Base-by-base conservation (phyloP, 2,113 vertebrate species). In the Pituophis catenifer region DNA sequence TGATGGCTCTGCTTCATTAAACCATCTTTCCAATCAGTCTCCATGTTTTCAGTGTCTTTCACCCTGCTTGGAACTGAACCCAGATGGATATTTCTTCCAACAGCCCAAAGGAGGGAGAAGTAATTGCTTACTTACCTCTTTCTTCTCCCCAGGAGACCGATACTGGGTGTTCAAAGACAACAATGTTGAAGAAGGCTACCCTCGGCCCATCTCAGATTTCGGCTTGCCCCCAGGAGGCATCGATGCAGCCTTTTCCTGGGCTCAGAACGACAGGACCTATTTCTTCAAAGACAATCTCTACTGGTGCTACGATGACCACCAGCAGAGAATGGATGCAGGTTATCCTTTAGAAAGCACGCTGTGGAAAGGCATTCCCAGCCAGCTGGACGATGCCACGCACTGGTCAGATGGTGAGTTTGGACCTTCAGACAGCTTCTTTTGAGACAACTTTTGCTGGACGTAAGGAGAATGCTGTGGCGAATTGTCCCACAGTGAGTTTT, bases 91-190 rank as follows among this genome's bases (percentile, higher is more conserved):
- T 54, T 54, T 54, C 53, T 54, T 54, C 53, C 53, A 54, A 54
- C 53, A 54, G 70, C 15, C 29, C n/a, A 75, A 19, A 8, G n/a
- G 15, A 75, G 2, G n/a, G 70, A 33, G n/a, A 75, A 33, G 5
- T 17, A 13, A 12, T n/a, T 70, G 13, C 70, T 93, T 95, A 86
- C 50, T 44, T 23, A 91, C 38, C 94, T 94, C 17, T 94, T 95
- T 95, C 93, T 92, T 95, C 95, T 70, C 26, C 91, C n/a, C 97
- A 99, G 99, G 99, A 95, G 97, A 98, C 89, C 98, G 99, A 92
- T 99, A 99, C 95, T 99, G 99, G 99, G 97, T 99, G 75, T 99
- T 99, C 95, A 99, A 99, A 97, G 99, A 99, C 97, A 99, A 99
- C 89, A 98, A 98, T 0, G 98, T 98, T 52, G 99, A 99, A 95